A percentile compares a stretch with the other conserved stretches of the same genome.
Evolutionary conservation across 2,888 invertebrate genomes (phyloP).

Genomic region (Dynastes maya): DNA sequence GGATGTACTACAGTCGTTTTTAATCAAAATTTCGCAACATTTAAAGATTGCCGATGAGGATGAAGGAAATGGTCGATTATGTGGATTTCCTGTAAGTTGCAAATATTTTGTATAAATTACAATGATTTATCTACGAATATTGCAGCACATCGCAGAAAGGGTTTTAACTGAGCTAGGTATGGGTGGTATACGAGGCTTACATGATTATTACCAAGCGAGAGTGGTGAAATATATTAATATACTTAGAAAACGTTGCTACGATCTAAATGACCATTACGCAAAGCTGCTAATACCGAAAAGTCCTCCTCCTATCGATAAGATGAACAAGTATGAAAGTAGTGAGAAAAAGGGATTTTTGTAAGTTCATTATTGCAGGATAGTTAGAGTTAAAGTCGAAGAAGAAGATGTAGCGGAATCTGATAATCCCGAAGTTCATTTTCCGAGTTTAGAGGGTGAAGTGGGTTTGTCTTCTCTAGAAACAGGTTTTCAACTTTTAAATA

Average conservation of each 20-base stretch:
- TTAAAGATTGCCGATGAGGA: slow-evolving; percentile 74
- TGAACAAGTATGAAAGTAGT: slow-evolving; percentile 60
- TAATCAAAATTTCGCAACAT: slow-evolving; percentile 70
- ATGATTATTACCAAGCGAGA: slow-evolving; percentile 74
- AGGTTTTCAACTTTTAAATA: slow-evolving; percentile 65
- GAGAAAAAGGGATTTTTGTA: background rate
- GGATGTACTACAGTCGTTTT: slow-evolving; percentile 71
- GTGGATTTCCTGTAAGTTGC: slow-evolving; percentile 66
- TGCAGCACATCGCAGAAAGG: slow-evolving; percentile 76
- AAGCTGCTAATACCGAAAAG: slow-evolving; percentile 61
- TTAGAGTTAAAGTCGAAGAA: slow-evolving; percentile 63
- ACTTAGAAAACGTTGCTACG: slow-evolving; percentile 63
- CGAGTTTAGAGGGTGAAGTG: slow-evolving; percentile 63
- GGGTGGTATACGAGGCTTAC: slow-evolving; percentile 74
- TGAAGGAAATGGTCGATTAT: slow-evolving; percentile 66
- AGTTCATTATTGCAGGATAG: slow-evolving; percentile 56
- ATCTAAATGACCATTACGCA: slow-evolving; percentile 63
- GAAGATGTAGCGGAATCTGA: slow-evolving; percentile 61
- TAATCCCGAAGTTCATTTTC: slow-evolving; percentile 64
- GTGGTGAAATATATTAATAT: slow-evolving; percentile 66
- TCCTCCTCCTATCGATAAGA: slow-evolving; percentile 60
- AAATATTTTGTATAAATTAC: slow-evolving; percentile 1
- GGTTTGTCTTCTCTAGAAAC: slow-evolving; percentile 63
- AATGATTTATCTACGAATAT: slow-evolving; percentile 49
- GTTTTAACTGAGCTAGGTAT: slow-evolving; percentile 76